Conservation (phyloP, 2,113 vertebrate species). For the Cottus gobio region DNA sequence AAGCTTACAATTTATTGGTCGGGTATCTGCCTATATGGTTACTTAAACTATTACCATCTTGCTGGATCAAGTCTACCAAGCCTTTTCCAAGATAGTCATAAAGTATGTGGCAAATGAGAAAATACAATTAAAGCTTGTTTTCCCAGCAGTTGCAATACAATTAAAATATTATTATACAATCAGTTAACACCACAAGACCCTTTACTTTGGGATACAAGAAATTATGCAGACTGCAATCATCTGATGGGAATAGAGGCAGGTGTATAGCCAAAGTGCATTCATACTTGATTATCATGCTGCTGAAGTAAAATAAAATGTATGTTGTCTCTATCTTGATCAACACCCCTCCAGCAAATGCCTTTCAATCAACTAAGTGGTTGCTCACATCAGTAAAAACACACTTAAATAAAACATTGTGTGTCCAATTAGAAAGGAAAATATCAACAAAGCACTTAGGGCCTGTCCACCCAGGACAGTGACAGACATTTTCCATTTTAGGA, state of each 20-base stretch:
- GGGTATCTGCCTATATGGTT: slow-evolving; percentile 18
- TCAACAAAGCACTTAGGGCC: neutral
- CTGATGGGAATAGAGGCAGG: neutral
- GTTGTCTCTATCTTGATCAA: neutral
- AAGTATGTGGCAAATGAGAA: slow-evolving; percentile 10
- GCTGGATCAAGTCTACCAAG: neutral
- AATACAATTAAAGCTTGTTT: slow-evolving; percentile 12
- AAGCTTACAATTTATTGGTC: slow-evolving; percentile 21
- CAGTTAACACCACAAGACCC: slow-evolving; percentile 23
- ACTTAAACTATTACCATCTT: neutral
- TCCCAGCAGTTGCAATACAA: slow-evolving; percentile 1
- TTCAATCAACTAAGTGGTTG: slow-evolving; percentile 14
- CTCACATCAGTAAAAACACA: neutral
- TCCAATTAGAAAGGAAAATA: slow-evolving; percentile 4
- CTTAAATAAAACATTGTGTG: neutral
- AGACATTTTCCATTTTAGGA: neutral
- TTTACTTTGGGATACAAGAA: neutral
- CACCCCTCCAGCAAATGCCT: slow-evolving; percentile 28
- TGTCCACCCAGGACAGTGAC: neutral
- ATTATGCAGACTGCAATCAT: neutral
- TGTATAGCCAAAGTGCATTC: neutral
- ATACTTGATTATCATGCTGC: slow-evolving; percentile 4
- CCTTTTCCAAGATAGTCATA: neutral
- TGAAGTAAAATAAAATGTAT: neutral
- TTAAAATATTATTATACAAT: no score